Conservation (phyloP, 2,113 vertebrate genomes). For the Hymenochirus boettgeri region DNA sequence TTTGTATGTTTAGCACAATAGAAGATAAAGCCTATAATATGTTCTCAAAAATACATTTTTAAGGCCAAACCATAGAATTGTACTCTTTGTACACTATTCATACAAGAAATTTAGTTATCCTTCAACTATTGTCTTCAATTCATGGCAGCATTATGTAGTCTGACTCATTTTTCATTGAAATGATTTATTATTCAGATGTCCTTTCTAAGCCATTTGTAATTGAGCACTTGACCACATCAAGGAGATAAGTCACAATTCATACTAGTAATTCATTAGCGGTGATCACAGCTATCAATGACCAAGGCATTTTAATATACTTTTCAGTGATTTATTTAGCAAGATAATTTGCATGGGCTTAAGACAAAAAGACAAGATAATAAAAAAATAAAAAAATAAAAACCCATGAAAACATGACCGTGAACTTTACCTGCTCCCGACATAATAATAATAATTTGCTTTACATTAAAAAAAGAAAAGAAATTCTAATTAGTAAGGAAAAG, state of each 20-base stretch:
- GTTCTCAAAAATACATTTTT: neutral
- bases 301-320: conserved; percentile 43
- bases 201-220: conserved; percentile 41
- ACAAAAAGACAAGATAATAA: conserved; percentile 26
- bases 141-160: conserved; percentile 27
- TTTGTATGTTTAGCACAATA: neutral
- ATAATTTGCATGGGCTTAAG: conserved; percentile 36
- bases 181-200: conserved; percentile 42
- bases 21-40: neutral
- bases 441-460: conserved; percentile 40
- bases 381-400: conserved; percentile 16
- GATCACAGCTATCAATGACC: conserved; percentile 37
- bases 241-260: conserved; percentile 43
- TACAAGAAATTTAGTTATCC: neutral
- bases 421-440: conserved; percentile 22
- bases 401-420: conserved; percentile 34
- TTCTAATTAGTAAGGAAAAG: conserved; percentile 25
- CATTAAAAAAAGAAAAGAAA: conserved; percentile 16
- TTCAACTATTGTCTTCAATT: conserved; percentile 4
- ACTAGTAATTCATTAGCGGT: conserved; percentile 37
- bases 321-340: conserved; percentile 30
- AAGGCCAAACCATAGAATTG: neutral
- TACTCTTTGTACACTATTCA: neutral
- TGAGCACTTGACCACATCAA: conserved; percentile 43
- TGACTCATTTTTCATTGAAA: conserved; percentile 35